These are phyloP conservation scores for Lates japonicus DNA, from an alignment of 2,797 vertebrate genomes.

Conservation along the genomic window DNA sequence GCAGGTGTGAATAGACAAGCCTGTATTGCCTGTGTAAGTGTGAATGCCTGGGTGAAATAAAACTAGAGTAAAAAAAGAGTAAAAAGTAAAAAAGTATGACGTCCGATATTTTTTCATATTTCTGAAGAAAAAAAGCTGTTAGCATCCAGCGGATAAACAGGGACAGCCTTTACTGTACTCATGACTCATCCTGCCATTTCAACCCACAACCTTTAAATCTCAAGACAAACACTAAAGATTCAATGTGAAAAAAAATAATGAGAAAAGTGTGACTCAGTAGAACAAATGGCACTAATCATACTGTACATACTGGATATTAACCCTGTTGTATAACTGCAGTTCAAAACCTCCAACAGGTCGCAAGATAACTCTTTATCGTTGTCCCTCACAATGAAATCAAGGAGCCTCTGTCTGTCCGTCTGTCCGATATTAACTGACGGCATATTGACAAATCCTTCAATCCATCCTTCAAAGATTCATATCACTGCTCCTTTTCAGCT, in stretches of 20 bases:
- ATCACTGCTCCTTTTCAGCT: not conserved
- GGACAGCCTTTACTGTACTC: not conserved
- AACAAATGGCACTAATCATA: conserved; percentile 6
- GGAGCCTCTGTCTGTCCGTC: not conserved
- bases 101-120: not conserved
- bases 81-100: no score
- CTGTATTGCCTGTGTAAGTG: no score
- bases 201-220: not conserved
- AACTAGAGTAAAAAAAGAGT: no score
- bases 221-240: not conserved
- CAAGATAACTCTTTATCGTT: not conserved
- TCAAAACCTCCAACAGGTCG: not conserved
- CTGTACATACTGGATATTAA: not conserved
- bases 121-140: not conserved
- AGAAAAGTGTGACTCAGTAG: conserved; percentile 1
- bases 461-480: not conserved
- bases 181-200: conserved; percentile 10
- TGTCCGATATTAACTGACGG: not conserved
- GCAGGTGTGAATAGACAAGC: no score
- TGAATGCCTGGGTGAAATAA: no score
- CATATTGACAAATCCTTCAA: not conserved
- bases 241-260: not conserved
- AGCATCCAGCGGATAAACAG: not conserved
- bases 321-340: not conserved
- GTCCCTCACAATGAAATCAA: not conserved